Base-by-base conservation (phyloP, 2,888 invertebrate species). In the Tanaodytes sp. region DNA sequence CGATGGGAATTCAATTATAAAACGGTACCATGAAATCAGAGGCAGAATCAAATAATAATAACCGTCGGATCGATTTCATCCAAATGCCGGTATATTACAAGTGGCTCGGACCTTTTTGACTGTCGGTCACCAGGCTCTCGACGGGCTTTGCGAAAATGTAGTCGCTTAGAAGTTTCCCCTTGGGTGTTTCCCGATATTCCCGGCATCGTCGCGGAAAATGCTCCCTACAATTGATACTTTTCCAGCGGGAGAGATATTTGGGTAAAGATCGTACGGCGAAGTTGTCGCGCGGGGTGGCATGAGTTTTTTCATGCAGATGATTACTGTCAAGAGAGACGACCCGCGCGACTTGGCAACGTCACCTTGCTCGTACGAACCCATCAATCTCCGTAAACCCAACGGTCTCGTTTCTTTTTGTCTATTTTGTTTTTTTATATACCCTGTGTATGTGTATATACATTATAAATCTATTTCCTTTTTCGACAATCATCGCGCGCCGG, bases 281-380 rank as follows among this genome's bases (percentile, higher is more conserved):
- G 37, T 19, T 62, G 54, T 46, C 36, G 40, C 45, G 19, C 36
- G 23, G 43, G 48, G 52, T 36, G 52, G 51, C 48, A n/a, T n/a
- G 27, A 68, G 57, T 52, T 68, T 68, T 68, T 68, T 68, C 62
- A 68, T 62, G 68, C 57, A 68, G 68, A 68, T 68, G 68, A 62
- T 68, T 57, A 62, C 49, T 57, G 67, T 68, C 68, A 52, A 12
- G 46, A 51, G 62, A 68, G 62, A 68, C 68, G 62, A 68, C 51
- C 46, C 52, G 51, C 57, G 52, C 62, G 52, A 62, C 68, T 68
- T 62, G 55, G 68, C 62, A 39, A 58, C 52, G 62, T 68, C 62
- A 62, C 59, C 67, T 57, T 36, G 57, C 57, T 37, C 57, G 51
- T 46, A 62, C 57, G 46, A 48, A 62, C 30, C 57, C 51, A 67